Conservation (phyloP, 2,888 invertebrate genomes). For the Crocallis elinguaria region DNA sequence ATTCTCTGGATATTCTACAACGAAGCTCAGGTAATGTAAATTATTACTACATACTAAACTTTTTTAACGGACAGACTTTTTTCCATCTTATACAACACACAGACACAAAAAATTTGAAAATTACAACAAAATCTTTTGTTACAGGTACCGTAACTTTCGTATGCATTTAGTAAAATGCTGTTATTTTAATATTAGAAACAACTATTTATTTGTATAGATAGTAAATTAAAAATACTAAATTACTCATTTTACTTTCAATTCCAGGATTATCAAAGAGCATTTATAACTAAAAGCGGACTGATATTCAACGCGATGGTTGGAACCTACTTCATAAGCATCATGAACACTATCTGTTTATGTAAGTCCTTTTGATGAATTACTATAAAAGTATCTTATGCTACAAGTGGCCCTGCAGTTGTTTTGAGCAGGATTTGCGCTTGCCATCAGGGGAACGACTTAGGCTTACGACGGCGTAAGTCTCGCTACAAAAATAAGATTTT, state of each 20-base stretch:
- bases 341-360: conserved; percentile 89
- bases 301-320: conserved; percentile 88
- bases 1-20: conserved; percentile 92
- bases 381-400: background rate
- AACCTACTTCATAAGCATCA: conserved; percentile 88
- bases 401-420: no score
- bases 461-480: no score
- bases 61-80: no score
- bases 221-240: background rate
- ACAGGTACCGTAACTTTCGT: no score
- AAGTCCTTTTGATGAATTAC: conserved; percentile 67
- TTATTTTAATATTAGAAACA: background rate
- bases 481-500: no score
- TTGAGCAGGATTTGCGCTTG: no score
- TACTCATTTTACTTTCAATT: conserved; percentile 34
- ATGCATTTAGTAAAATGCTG: background rate
- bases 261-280: conserved; percentile 88
- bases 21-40: conserved; percentile 84
- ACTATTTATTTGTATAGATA: no score
- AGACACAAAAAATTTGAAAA: no score
- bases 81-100: no score
- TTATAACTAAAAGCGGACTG: conserved; percentile 88
- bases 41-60: background rate
- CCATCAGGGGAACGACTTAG: no score
- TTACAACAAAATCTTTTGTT: no score